These are phyloP conservation scores for Podilymbus podiceps DNA, from an alignment of 2,113 vertebrate genomes.

Conservation along the genomic window DNA sequence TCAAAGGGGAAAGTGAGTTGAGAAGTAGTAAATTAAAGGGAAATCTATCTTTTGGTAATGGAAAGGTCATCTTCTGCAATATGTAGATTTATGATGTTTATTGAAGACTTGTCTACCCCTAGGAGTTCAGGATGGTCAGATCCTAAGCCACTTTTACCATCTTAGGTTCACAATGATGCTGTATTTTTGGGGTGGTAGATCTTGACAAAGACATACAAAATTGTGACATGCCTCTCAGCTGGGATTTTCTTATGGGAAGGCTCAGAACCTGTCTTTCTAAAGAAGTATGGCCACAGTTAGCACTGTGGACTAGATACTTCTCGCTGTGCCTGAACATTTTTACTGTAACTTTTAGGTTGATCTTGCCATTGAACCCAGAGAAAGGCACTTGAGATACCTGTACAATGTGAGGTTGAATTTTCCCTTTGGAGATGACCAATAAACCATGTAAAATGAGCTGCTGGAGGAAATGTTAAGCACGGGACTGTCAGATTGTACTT, in stretches of 20 bases:
- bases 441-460: not conserved
- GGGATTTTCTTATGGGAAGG: not conserved
- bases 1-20: not conserved
- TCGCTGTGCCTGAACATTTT: no score
- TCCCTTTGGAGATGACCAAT: not conserved
- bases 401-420: not conserved
- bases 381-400: not conserved
- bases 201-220: not conserved
- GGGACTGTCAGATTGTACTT: not conserved
- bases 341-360: not conserved
- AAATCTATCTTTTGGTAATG: not conserved
- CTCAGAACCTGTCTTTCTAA: not conserved
- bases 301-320: not conserved
- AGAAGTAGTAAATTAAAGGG: not conserved
- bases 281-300: not conserved
- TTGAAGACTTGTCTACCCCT: not conserved
- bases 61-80: not conserved
- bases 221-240: not conserved
- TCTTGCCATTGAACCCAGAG: not conserved
- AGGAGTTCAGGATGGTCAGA: not conserved
- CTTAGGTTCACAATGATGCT: fast-evolving
- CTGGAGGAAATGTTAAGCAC: not conserved
- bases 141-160: not conserved
- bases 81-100: not conserved
- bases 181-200: not conserved